phyloP scores from a whole-genome alignment of 1,140 invertebrate genomes.

The Augochlora pura region DNA sequence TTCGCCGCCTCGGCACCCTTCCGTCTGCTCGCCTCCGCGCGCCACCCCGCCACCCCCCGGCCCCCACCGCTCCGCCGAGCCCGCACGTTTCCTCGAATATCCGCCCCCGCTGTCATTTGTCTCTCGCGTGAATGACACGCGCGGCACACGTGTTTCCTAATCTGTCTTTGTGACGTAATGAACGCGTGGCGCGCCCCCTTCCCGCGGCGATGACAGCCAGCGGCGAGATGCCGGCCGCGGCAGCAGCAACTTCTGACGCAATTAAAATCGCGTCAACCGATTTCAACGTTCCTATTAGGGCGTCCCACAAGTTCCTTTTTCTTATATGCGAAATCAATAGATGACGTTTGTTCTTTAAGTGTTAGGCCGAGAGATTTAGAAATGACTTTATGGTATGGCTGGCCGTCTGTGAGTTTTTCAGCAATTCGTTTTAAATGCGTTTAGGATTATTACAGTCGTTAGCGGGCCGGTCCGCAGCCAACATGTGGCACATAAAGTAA shows the following conservation, averaged over 20 bases:
- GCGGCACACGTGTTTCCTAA: constrained; percentile 15
- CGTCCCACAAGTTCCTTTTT: no score
- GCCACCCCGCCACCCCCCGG: neutral
- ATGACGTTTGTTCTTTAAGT: no score
- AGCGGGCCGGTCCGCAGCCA: no score
- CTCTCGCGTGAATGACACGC: constrained; percentile 3
- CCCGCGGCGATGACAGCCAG: neutral
- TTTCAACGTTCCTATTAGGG: no score
- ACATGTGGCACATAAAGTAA: no score
- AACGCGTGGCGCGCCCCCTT: neutral
- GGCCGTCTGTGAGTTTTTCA: no score
- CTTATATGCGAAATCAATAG: no score
- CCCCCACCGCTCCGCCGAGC: neutral
- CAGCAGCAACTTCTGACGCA: neutral
- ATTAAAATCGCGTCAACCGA: neutral
- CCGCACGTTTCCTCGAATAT: constrained; percentile 3
- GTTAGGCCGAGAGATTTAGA: no score
- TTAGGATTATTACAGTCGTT: no score
- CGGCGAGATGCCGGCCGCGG: neutral
- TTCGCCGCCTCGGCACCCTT: neutral
- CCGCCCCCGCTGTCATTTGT: constrained; percentile 6
- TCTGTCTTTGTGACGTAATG: constrained; percentile 23
- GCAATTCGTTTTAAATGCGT: no score
- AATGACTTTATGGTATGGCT: no score
- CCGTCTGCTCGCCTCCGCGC: neutral